These are phyloP conservation scores for Melanotaenia maccullochi DNA, from an alignment of 2,797 vertebrate genomes.

Conservation along the genomic window DNA sequence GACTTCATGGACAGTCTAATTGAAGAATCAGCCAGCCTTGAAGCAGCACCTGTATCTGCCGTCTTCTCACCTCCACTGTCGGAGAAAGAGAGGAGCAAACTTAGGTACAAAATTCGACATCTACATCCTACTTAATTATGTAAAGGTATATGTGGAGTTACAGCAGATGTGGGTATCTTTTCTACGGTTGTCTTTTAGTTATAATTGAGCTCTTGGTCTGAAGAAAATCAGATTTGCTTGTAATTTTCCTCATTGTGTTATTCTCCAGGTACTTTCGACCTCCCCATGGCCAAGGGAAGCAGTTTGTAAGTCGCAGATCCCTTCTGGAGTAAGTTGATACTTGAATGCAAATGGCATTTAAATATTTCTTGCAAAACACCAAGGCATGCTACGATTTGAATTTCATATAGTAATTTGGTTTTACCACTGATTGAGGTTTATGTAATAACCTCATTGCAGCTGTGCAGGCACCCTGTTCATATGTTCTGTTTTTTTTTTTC, in stretches of 20 bases:
- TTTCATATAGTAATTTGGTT: neutral
- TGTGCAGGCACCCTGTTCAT: neutral
- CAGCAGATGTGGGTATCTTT: neutral
- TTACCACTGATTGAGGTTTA: neutral
- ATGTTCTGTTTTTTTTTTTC: conserved; percentile 24
- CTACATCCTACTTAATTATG: neutral
- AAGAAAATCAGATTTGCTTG: neutral
- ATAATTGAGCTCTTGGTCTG: neutral
- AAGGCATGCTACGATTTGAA: neutral
- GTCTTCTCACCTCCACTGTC: conserved; percentile 79
- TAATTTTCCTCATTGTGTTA: conserved; percentile 1
- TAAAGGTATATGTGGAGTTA: neutral
- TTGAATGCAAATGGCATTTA: neutral
- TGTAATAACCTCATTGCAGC: neutral
- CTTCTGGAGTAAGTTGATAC: conserved; percentile 91
- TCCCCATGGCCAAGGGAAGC: conserved; percentile 89
- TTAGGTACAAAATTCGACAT: conserved; percentile 74
- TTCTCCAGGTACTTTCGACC: conserved; percentile 79
- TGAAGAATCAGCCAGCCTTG: conserved; percentile 87
- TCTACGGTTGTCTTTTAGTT: neutral
- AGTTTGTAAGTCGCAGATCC: conserved; percentile 89
- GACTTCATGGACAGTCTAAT: conserved; percentile 92
- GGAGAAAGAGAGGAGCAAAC: conserved; percentile 87
- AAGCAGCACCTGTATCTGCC: conserved; percentile 78
- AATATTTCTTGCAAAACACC: neutral